These are phyloP conservation scores for Rhingia rostrata DNA, from an alignment of 2,888 invertebrate genomes.

Conservation along the genomic window DNA sequence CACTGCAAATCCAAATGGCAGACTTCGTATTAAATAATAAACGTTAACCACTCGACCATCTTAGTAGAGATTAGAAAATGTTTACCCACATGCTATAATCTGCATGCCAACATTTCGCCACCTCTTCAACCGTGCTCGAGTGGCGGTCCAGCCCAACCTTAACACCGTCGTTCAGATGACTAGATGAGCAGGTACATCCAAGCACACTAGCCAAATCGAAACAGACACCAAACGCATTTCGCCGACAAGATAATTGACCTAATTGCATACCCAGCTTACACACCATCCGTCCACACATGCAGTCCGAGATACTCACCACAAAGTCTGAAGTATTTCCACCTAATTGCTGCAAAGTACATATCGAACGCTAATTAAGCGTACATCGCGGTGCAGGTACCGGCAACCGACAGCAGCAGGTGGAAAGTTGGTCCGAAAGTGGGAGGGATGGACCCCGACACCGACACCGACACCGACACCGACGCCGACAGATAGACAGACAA, in stretches of 20 bases:
- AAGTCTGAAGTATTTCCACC: constrained; percentile 8
- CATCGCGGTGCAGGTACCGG: background rate
- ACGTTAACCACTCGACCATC: background rate
- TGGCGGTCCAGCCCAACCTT: no score
- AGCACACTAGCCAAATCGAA: background rate
- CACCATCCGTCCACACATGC: constrained; percentile 22
- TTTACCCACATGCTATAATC: constrained; percentile 4
- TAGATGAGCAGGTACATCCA: background rate
- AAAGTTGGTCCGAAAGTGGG: constrained; percentile 56
- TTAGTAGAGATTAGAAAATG: constrained; percentile 15
- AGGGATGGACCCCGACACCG: constrained; percentile 24
- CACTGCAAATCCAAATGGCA: background rate
- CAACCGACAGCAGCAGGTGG: constrained; percentile 56
- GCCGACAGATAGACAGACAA: constrained; percentile 3
- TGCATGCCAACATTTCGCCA: constrained; percentile 26
- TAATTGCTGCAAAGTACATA: constrained; percentile 69
- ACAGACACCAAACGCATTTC: constrained; percentile 49
- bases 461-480: background rate
- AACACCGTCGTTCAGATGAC: background rate
- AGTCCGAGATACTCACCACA: background rate
- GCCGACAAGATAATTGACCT: constrained; percentile 69
- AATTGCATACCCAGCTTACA: constrained; percentile 59
- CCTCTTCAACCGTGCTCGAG: constrained; percentile 13
- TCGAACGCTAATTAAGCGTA: constrained; percentile 69
- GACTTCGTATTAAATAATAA: constrained; percentile 22